Conservation (phyloP, 2,888 invertebrate species). For the Balanococcus diminutus region DNA sequence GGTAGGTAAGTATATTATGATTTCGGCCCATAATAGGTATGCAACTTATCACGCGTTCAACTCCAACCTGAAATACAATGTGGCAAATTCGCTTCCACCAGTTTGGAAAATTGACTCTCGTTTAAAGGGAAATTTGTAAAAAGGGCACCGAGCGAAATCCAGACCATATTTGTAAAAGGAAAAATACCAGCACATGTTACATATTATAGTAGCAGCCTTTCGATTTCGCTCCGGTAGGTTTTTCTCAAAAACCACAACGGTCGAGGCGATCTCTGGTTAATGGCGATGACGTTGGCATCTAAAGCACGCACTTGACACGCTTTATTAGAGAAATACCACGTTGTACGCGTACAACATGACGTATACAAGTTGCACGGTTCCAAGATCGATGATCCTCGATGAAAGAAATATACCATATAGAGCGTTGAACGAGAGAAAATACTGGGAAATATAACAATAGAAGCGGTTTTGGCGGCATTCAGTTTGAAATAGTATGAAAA, state of each 20-base stretch:
- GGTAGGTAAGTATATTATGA: too few relatives aligned
- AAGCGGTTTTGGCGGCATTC: background rate
- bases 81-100: too few relatives aligned
- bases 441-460: constrained; percentile 1
- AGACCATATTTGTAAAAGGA: too few relatives aligned
- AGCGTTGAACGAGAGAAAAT: background rate
- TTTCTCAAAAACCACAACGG: background rate
- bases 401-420: background rate
- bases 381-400: constrained; percentile 5
- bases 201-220: background rate
- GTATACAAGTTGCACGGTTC: background rate
- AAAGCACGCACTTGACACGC: background rate
- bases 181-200: background rate
- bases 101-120: background rate
- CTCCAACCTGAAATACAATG: too few relatives aligned
- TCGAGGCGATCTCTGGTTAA: background rate
- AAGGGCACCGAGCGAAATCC: background rate
- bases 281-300: background rate
- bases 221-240: background rate
- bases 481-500: constrained; percentile 12
- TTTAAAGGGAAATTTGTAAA: background rate
- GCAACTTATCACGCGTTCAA: too few relatives aligned
- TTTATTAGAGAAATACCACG: background rate
- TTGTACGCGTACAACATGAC: background rate
- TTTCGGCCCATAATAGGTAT: too few relatives aligned